phyloP scores from a whole-genome alignment of 2,113 vertebrate genomes.

The Otolemur garnettii region DNA sequence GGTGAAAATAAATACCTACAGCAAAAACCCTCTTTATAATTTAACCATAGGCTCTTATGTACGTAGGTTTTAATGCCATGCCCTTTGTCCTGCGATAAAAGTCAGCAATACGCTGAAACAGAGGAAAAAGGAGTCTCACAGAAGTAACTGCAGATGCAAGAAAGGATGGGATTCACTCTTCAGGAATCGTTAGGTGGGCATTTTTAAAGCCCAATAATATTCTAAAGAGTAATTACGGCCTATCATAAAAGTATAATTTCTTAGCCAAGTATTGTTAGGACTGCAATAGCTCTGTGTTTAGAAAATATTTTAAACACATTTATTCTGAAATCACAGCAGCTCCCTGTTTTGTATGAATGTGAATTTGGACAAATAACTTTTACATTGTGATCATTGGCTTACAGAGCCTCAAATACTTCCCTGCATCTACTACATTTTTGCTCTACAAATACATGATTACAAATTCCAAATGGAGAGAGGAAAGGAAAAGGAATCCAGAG shows the following conservation, averaged over 20 bases:
- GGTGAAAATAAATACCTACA: conserved; percentile 47
- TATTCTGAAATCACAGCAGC: conserved; percentile 67
- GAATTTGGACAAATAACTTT: conserved; percentile 80
- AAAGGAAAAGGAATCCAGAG: conserved; percentile 47
- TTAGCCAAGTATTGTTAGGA: conserved; percentile 78
- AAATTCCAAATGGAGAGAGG: conserved; percentile 58
- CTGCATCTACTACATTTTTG: conserved; percentile 53
- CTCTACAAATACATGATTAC: conserved; percentile 67
- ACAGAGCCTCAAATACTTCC: conserved; percentile 67
- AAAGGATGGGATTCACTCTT: background rate
- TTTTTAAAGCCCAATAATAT: conserved; percentile 66
- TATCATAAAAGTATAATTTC: conserved; percentile 68
- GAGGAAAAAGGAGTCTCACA: background rate
- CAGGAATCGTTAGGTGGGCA: background rate
- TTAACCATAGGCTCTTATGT: background rate
- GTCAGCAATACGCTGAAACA: conserved; percentile 17
- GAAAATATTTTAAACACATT: conserved; percentile 79
- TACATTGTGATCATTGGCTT: conserved; percentile 74
- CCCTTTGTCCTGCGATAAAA: conserved; percentile 61
- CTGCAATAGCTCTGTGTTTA: conserved; percentile 75
- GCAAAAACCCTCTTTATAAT: background rate
- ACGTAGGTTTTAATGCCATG: conserved; percentile 54
- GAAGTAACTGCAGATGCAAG: conserved; percentile 18
- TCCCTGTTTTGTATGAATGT: conserved; percentile 72
- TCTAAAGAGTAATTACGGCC: conserved; percentile 66